Evolutionary conservation across 92 coral and sea anemone genomes (phyloP), one percentile per base, ranked within the genome.

Genomic region (Epizoanthus fatuus): DNA sequence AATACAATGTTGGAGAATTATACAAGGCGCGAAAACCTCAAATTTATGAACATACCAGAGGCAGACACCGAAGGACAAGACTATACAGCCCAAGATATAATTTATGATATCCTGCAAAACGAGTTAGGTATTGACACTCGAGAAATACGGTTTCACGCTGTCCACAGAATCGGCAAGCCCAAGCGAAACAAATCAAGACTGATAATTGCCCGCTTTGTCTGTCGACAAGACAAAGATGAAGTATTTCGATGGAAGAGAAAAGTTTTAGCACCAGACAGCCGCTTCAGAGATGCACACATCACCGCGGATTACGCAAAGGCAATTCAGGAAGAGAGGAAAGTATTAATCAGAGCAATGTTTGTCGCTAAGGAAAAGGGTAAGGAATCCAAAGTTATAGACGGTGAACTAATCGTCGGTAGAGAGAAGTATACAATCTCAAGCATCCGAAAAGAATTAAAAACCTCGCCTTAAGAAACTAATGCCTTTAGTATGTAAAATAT

Each of bases 11-110:
- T 78, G 12, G 83, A 58, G 57, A 79, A 79, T 37, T 60, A 79
- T 40, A 40, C 72, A 25, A n/a, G 72, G 7, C 72, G 58, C 58
- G 39, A 79, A 62, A 79, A 22, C 25, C 25, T 22, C 25, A 79
- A 79, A 49, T 60, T 79, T 58, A 79, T 79, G 72, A 79, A 60
- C 65, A 22, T 39, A 76, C 17, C 68, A 56, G 81, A 76, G 22
- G 81, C 52, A 2, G 35, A 29, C 35, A 1, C 35, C 2, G 35
- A 29, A 29, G 35, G 35, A 29, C 35, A 29, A 29, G 35, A 29
- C 2, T 1, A 29, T 29, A 1, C 35, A 14, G 62, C n/a, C 62
- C 4, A 56, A 56, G 62, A 14, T 55, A 3, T 55, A 3, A 12
- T 55, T 17, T 13, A 55, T 13, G 3, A 4, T 17, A 55, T 55